Evolutionary conservation across 2,888 invertebrate genomes (phyloP), one percentile per base, ranked within the genome.

Genomic region (Spodoptera picta): DNA sequence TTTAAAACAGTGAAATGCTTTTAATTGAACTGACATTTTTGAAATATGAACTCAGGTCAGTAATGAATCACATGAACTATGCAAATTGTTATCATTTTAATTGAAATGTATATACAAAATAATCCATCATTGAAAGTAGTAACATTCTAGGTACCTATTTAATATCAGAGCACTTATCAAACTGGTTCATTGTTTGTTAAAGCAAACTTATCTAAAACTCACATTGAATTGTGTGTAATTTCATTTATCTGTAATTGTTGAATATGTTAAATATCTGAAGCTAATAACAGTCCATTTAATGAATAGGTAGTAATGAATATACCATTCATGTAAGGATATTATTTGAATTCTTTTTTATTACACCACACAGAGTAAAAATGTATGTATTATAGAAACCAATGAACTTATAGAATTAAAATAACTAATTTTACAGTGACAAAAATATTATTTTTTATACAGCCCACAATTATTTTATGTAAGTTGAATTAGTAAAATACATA

Each of bases 151-250:
- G 61, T 77, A 36, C 36, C 36, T 36, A 79, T 69, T 52, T 63
- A 54, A 50, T 64, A 54, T 67, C 59, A 69, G 7, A 19, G 44
- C 74, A 63, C 62, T 74, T 77, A 79, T 79, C 71, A 69, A 43
- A 54, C 54, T 65, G 51, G 62, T 78, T 58, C 62, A 60, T 51
- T 68, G 55, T 62, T 47, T 61, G 59, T 59, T 73, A 57, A 79
- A 76, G 50, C 60, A 52, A 65, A 70, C 62, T 77, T 77, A 79
- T 71, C 77, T 77, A 53, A 63, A 74, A 62, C 63, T 53, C 63
- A 55, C 54, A 67, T 58, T 66, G 31, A 75, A 65, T 73, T 72
- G 52, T 68, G 71, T 66, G 46, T 67, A 65, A 57, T 60, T 60
- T 60, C 59, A 60, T 65, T 75, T 79, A 70, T 71, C 72, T 58